phyloP scores from a whole-genome alignment of 2,113 vertebrate species.

The Empidonax alnorum region DNA sequence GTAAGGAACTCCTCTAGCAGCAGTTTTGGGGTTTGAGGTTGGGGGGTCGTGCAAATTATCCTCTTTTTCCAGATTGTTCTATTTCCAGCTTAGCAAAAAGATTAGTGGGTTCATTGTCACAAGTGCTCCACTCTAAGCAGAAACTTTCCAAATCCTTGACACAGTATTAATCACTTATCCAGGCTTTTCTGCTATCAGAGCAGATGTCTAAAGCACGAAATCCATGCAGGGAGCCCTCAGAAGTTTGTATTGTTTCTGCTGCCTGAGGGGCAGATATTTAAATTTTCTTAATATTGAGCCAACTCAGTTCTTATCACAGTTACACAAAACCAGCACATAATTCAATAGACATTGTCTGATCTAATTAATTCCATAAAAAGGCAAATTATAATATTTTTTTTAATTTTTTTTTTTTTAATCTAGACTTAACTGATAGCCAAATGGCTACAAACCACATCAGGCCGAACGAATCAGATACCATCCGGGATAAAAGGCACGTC shows the following conservation, averaged over 20 bases:
- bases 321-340: conserved; percentile 3
- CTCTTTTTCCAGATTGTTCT: not conserved
- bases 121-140: not conserved
- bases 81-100: not conserved
- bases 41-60: not conserved
- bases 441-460: not conserved
- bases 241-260: conserved; percentile 23
- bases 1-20: not conserved
- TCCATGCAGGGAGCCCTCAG: conserved; percentile 15
- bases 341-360: conserved; percentile 1
- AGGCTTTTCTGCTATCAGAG: not conserved
- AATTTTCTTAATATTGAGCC: conserved; percentile 23
- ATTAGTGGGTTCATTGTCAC: not conserved
- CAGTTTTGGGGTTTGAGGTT: not conserved
- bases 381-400: not conserved
- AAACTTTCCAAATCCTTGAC: conserved; percentile 38
- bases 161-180: not conserved
- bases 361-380: conserved; percentile 47
- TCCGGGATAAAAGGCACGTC: not conserved
- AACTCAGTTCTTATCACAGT: conserved; percentile 30
- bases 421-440: not conserved
- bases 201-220: conserved; percentile 28
- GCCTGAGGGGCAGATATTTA: conserved; percentile 26
- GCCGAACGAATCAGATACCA: not conserved
- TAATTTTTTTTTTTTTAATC: not conserved